phyloP scores from a whole-genome alignment of 2,113 vertebrate species.

The Agapornis roseicollis region DNA sequence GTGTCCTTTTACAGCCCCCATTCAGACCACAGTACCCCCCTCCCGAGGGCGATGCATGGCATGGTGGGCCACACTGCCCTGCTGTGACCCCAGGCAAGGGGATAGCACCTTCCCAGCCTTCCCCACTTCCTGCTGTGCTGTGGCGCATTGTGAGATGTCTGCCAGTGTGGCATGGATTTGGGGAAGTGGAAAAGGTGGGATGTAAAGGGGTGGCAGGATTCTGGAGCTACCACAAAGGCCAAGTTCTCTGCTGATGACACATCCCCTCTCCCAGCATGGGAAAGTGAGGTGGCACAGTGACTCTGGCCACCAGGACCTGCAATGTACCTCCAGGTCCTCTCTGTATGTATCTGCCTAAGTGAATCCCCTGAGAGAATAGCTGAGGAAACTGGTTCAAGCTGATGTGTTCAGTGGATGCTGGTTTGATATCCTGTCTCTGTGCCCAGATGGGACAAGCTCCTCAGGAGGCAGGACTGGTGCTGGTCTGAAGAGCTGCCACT shows the following conservation, averaged over 20 bases:
- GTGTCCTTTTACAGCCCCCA: slow-evolving; percentile 22
- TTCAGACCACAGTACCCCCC: background rate
- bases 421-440: background rate
- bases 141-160: background rate
- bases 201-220: background rate
- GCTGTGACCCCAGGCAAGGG: background rate
- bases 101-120: fast-evolving
- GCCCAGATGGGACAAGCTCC: background rate
- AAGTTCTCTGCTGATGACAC: background rate
- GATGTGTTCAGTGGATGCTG: background rate
- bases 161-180: background rate
- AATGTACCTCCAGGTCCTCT: background rate
- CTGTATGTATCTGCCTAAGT: background rate
- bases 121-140: background rate
- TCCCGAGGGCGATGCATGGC: background rate
- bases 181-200: background rate
- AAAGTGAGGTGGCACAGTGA: background rate
- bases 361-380: background rate
- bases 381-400: background rate
- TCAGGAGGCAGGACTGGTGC: background rate
- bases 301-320: background rate
- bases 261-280: background rate
- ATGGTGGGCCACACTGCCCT: fast-evolving
- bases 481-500: background rate
- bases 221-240: background rate